phyloP scores from a whole-genome alignment of 2,797 vertebrate species.

The Ciconia nigra region DNA sequence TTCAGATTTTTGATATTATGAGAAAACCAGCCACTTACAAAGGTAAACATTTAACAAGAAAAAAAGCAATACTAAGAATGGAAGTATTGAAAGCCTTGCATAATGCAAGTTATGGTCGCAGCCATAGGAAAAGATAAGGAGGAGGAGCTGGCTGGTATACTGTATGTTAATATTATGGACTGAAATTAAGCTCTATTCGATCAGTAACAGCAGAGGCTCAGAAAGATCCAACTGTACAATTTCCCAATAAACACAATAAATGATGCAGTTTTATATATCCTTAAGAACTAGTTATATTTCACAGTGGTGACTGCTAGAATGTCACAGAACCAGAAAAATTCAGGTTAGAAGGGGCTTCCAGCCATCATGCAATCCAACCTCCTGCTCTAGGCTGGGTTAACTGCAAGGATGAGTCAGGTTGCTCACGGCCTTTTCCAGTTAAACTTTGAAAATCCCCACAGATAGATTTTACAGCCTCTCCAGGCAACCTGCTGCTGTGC shows the following conservation, averaged over 20 bases:
- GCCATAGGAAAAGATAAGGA: background rate
- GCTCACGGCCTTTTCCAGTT: background rate
- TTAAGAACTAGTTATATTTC: background rate
- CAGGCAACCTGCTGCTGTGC: background rate
- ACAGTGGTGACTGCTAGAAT: background rate
- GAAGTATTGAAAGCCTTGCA: background rate
- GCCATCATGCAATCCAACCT: background rate
- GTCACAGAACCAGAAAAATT: background rate
- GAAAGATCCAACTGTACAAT: background rate
- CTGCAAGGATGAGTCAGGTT: background rate
- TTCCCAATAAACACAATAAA: background rate
- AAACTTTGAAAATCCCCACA: background rate
- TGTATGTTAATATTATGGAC: background rate
- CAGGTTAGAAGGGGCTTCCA: background rate
- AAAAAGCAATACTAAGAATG: background rate
- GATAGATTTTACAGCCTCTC: background rate
- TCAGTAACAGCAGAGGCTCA: background rate
- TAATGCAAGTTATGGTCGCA: background rate
- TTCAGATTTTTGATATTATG: background rate
- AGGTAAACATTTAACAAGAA: slow-evolving; percentile 11
- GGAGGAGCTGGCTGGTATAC: background rate
- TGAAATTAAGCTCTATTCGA: background rate
- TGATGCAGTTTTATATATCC: background rate
- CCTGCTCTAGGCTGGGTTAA: background rate
- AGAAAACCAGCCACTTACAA: background rate